Base-by-base conservation (phyloP, 2,113 vertebrate species). In the Megatriorchis doriae region DNA sequence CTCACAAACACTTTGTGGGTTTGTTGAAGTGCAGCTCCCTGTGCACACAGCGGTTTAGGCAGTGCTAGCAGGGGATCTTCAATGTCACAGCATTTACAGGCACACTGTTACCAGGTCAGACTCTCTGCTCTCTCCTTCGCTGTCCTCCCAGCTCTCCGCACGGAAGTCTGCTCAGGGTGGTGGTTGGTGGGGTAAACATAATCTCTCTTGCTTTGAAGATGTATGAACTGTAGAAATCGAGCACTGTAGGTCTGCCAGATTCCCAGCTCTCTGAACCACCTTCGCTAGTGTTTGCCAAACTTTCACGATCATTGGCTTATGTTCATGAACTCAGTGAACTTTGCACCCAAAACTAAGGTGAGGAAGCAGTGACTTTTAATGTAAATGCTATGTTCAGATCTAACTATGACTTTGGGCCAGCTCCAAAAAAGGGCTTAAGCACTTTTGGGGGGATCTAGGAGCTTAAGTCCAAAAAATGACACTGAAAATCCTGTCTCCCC, bases 261-360 rank as follows among this genome's bases (percentile, higher is more conserved):
- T 91, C n/a, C 50, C 62, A 56, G 63, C 34, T 83, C 42, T 90
- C 71, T 88, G 74, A 97, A 86, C 52, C 48, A 91, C 53, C 52
- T 96, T 66, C 31, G 29, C 32, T 53, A 79, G 27, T 79, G 55
- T 92, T 93, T 96, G 91, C 71, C 81, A 96, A 18, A 71, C 78
- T 88, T 83, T 83, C 70, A 79, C 0, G 19, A 93, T 68, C 56
- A 45, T n/a, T 92, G 70, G 82, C 58, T 93, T 91, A 82, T 32
- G 40, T 81, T 92, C 70, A 81, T 90, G 50, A 96, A 91, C 79
- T 94, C 75, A 16, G 19, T 93, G 81, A 93, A 94, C 84, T 89
- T 53, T 93, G 81, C 27, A 91, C 63, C 25, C 21, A 78, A 94
- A 93, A 88, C 25, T 70, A 81, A 89, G 90, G 87, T 79, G 36